Percentiles rank a stretch among this genome's conserved stretches.
Evolutionary conservation across 2,113 vertebrate genomes (phyloP).

Genomic region (Cygnus buccinator): DNA sequence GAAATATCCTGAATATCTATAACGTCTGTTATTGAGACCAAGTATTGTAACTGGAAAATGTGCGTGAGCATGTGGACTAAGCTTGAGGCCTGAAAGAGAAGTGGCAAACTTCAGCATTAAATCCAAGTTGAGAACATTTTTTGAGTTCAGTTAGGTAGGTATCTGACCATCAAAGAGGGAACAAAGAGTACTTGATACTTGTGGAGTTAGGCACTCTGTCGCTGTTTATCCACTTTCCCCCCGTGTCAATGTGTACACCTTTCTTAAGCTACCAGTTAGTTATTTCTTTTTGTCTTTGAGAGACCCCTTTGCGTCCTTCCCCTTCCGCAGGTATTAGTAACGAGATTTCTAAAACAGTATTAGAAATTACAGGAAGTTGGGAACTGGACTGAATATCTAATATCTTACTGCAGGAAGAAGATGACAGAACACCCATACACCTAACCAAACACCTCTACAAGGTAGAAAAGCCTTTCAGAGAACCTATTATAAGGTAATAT

Average conservation of each 20-base stretch:
- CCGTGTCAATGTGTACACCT: fast-evolving
- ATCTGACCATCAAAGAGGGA: background rate
- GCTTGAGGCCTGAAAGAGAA: background rate
- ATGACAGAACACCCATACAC: conserved; percentile 84
- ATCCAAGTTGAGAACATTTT: background rate
- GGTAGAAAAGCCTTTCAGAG: conserved; percentile 91
- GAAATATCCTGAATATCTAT: background rate
- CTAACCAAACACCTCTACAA: conserved; percentile 86
- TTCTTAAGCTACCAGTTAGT: background rate
- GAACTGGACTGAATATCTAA: background rate
- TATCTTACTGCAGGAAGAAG: conserved; percentile 83
- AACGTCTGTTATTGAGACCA: background rate
- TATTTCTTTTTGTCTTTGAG: background rate
- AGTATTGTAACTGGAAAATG: background rate
- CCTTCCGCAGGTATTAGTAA: background rate
- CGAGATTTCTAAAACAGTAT: background rate
- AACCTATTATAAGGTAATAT: conserved; percentile 88
- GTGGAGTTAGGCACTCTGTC: background rate
- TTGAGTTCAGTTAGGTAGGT: background rate
- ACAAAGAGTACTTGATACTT: background rate
- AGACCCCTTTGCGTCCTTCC: background rate
- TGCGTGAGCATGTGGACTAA: background rate
- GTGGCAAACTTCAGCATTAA: background rate
- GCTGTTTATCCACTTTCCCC: background rate
- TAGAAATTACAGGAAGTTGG: background rate